Base-by-base conservation (phyloP, 2,113 vertebrate genomes). In the Caranx melampygus region DNA sequence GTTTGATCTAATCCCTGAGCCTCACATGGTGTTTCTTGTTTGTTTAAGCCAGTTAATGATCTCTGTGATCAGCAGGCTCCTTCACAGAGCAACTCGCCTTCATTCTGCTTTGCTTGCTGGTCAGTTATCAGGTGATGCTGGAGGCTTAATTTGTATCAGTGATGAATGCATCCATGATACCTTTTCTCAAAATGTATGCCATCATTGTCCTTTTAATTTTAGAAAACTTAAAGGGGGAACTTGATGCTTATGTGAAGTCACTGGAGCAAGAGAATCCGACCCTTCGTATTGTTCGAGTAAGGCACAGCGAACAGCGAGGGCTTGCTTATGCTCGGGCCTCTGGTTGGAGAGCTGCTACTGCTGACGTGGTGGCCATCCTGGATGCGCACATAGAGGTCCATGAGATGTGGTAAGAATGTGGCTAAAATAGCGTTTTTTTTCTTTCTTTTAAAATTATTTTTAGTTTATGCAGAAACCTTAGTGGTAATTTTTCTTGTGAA, bases 361-460 rank as follows among this genome's bases (percentile, higher is more conserved):
- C 93, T 0, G 94, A 96, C 0, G 94, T 94, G 21, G 95, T 96
- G 3, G 94, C 91, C 72, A 95, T 96, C 74, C 79, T 96, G 80
- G 95, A 96, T 72, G 94, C 94, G 14, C 95, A 96, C 58, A 55
- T 95, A 62, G 96, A 96, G 91, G 95, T 95, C 73, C 21, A 42
- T 37, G 72, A 92, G 89, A 82, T 81, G 90, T 96, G 93, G 92
- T 95, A 82, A 73, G 88, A 79, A 16, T 16, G 2, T 20, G 54
- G 20, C 40, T 54, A 37, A 57, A 57, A 21, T 61, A 61, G 15
- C 5, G 59, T 8, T 11, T 34, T 11, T 34, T 7, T 31, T 18
- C 15, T 61, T 42, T 10, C 8, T 42, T 42, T 42, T 42, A 42
- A 9, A 42, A 8, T 6, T 5, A 37, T 37, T 40, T 40, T 40